phyloP scores from a whole-genome alignment of 2,797 vertebrate species.

The Cuniculus paca region DNA sequence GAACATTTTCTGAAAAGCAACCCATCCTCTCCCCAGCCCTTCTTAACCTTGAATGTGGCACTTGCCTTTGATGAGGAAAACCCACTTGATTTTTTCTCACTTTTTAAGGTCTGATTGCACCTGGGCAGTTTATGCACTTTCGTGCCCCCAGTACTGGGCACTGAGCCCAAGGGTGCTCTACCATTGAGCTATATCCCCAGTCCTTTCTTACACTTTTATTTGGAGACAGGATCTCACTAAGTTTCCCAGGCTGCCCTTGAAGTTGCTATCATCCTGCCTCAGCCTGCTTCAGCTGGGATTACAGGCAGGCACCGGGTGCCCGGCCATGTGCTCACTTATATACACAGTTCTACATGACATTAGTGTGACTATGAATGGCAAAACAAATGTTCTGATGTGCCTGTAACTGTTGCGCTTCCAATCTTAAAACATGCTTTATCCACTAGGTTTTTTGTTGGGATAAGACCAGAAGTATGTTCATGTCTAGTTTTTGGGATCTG shows the following conservation, averaged over 20 bases:
- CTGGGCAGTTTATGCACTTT: background rate
- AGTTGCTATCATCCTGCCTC: background rate
- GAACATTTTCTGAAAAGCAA: background rate
- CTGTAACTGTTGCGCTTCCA: background rate
- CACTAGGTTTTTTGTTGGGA: background rate
- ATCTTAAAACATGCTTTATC: background rate
- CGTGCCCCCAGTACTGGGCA: background rate
- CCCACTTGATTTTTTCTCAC: background rate
- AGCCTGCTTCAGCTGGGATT: background rate
- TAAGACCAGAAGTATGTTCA: background rate
- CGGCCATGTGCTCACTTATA: background rate
- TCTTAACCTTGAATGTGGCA: background rate
- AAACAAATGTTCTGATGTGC: background rate
- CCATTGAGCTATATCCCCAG: background rate
- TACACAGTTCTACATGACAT: background rate
- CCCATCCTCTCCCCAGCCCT: background rate
- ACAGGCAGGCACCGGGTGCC: background rate
- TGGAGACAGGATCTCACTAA: background rate
- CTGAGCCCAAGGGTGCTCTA: background rate
- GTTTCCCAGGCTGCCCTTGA: background rate
- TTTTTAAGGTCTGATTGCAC: background rate
- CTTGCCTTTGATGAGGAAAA: background rate
- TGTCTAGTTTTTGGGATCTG: background rate
- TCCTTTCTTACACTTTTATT: background rate
- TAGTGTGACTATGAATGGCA: background rate